phyloP scores from a whole-genome alignment of 37 sponge, comb jelly and placozoan genomes.

The Bolinopsis microptera region DNA sequence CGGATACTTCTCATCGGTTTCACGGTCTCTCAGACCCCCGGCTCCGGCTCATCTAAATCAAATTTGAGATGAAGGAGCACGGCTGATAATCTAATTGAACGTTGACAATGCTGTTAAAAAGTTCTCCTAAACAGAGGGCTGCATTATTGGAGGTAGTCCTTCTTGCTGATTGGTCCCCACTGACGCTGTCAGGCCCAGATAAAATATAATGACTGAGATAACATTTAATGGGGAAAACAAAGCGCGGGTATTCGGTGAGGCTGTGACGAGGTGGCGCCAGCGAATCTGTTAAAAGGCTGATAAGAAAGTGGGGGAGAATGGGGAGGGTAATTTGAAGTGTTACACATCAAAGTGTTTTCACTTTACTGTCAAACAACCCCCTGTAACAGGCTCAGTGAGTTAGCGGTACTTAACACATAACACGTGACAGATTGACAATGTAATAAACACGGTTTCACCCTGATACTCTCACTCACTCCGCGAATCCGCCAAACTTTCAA shows the following conservation, averaged over 20 bases:
- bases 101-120: slow-evolving; percentile 32
- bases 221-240: slow-evolving; percentile 50
- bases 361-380: background rate
- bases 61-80: slow-evolving; percentile 3
- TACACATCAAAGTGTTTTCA: background rate
- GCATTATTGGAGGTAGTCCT: background rate
- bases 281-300: background rate
- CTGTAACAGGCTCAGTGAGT: background rate
- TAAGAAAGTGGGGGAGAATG: slow-evolving; percentile 1
- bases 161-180: background rate
- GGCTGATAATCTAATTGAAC: slow-evolving; percentile 17
- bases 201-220: slow-evolving; percentile 24
- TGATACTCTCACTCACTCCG: background rate
- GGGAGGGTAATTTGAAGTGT: slow-evolving; percentile 14
- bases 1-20: background rate
- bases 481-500: background rate
- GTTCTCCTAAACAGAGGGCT: background rate
- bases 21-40: background rate
- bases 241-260: background rate
- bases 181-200: slow-evolving; percentile 31
- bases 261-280: background rate
- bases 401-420: background rate
- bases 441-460: background rate
- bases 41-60: background rate
- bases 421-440: background rate